Percentiles rank a stretch among this genome's conserved stretches.
These are phyloP conservation scores for Caenorhabditis sp. DNA, from an alignment of 2,888 invertebrate genomes.

Conservation along the genomic window DNA sequence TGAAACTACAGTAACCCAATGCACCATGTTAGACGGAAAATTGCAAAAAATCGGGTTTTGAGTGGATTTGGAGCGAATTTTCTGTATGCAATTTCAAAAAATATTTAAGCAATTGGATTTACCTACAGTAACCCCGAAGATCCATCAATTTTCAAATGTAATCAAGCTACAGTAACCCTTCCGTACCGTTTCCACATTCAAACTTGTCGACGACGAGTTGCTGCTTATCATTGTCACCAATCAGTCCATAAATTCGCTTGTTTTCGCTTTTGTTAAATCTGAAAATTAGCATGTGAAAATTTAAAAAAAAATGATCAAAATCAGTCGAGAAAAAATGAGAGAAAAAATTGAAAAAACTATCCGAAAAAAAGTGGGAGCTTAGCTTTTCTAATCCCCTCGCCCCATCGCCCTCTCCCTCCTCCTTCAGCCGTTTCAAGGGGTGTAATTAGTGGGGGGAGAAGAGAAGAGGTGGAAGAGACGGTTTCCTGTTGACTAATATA, in stretches of 20 bases:
- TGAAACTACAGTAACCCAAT: too few species aligned
- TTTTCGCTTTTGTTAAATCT: not conserved
- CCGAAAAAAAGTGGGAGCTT: conserved; percentile 8
- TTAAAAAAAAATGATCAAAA: not conserved
- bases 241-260: not conserved
- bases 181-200: conserved; percentile 44
- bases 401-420: too few species aligned
- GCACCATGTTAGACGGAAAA: too few species aligned
- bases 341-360: not conserved
- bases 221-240: conserved; percentile 56
- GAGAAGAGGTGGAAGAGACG: conserved; percentile 18
- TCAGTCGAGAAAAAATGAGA: conserved; percentile 7
- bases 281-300: not conserved
- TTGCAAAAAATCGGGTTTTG: too few species aligned
- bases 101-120: too few species aligned
- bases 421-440: conserved; percentile 10
- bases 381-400: not conserved
- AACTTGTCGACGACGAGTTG: conserved; percentile 64
- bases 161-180: too few species aligned
- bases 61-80: too few species aligned
- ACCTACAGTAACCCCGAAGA: too few species aligned
- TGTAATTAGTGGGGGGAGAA: conserved; percentile 40
- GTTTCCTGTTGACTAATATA: conserved; percentile 48
- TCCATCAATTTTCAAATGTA: too few species aligned
- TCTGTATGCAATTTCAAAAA: too few species aligned